Conservation (phyloP, 2,888 invertebrate genomes). For the Parascotia fuliginaria region DNA sequence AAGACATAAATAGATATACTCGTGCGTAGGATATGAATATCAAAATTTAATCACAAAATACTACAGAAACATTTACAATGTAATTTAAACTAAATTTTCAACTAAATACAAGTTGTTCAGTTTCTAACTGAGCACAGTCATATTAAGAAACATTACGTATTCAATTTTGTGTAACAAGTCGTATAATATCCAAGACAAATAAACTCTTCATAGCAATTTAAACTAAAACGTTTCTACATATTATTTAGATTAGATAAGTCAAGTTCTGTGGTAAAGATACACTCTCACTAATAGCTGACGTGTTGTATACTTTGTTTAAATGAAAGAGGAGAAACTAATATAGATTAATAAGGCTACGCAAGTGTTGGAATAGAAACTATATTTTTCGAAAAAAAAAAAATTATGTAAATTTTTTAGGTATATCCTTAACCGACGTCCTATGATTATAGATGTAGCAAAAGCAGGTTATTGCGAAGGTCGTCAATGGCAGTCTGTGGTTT, state of each 20-base stretch:
- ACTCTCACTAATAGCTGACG: background rate
- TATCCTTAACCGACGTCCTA: no score
- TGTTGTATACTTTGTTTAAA: background rate
- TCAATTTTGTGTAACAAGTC: slow-evolving; percentile 12
- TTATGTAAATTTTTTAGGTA: no score
- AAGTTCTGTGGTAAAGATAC: background rate
- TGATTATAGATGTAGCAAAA: no score
- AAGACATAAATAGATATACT: no score
- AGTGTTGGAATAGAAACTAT: no score
- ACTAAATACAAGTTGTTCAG: background rate
- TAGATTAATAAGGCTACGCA: no score
- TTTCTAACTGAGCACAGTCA: slow-evolving; percentile 1
- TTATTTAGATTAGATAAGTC: slow-evolving; percentile 5
- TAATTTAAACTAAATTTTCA: background rate
- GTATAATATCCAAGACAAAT: slow-evolving; percentile 20
- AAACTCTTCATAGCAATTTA: slow-evolving; percentile 16
- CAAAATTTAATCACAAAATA: background rate
- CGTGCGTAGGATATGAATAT: no score
- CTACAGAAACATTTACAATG: background rate
- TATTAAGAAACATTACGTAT: slow-evolving; percentile 14
- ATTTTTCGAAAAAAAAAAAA: no score
- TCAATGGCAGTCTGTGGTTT: no score
- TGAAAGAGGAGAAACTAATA: no score
- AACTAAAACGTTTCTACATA: slow-evolving; percentile 16
- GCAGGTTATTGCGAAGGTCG: no score